Percentiles rank a stretch among this genome's conserved stretches.
Conservation (phyloP, 1,140 invertebrate species). For the Battus philenor region DNA sequence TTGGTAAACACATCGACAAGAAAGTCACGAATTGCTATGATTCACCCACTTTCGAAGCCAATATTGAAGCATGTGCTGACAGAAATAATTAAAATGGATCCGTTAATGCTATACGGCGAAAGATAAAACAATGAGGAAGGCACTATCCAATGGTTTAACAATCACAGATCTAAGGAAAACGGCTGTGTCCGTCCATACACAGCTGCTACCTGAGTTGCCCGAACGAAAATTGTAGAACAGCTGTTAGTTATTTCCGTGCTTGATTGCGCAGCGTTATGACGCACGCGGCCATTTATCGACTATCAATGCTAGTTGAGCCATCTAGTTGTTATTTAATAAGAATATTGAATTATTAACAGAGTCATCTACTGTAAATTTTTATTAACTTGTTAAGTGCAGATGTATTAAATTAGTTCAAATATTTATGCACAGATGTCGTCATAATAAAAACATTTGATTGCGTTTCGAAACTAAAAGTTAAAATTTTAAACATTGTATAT, state of each 20-base stretch:
- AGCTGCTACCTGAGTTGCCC: conserved; percentile 67
- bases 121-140: conserved; percentile 54
- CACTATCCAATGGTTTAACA: conserved; percentile 50
- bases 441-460: too few species aligned
- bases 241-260: conserved; percentile 74
- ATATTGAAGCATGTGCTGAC: conserved; percentile 34
- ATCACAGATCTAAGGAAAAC: conserved; percentile 64
- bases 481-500: too few species aligned
- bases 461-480: too few species aligned
- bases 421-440: too few species aligned
- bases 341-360: background rate
- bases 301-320: conserved; percentile 24
- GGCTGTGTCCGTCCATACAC: conserved; percentile 52
- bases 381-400: too few species aligned
- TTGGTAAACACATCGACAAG: conserved; percentile 67
- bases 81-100: conserved; percentile 41
- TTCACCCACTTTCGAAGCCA: conserved; percentile 50
- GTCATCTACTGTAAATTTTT: too few species aligned
- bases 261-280: conserved; percentile 68
- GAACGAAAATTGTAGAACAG: conserved; percentile 74
- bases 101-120: conserved; percentile 39
- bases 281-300: conserved; percentile 61
- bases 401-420: too few species aligned
- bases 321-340: conserved; percentile 14
- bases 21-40: conserved; percentile 44